These are phyloP conservation scores for Arvicanthis niloticus DNA, from an alignment of 2,113 vertebrate genomes.

Conservation along the genomic window DNA sequence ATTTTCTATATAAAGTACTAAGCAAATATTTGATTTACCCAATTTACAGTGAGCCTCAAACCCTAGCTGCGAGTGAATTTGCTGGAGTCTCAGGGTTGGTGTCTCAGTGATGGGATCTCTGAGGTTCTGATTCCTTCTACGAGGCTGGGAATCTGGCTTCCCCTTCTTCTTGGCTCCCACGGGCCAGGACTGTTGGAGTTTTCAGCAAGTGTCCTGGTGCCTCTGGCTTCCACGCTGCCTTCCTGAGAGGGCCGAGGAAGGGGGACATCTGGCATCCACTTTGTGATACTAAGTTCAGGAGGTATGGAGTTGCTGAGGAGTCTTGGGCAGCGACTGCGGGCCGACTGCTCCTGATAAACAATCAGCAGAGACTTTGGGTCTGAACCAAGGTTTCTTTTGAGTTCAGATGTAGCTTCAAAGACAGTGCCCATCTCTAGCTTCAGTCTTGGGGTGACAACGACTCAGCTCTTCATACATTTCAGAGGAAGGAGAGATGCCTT, in stretches of 20 bases:
- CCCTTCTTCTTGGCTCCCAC: accelerated
- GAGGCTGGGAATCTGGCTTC: accelerated
- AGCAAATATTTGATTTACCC: background rate
- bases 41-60: accelerated
- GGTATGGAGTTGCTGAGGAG: accelerated
- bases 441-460: background rate
- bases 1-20: background rate
- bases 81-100: background rate
- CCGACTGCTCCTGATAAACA: accelerated
- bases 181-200: accelerated
- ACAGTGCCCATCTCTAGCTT: background rate
- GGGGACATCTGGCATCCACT: accelerated
- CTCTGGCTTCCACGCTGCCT: accelerated
- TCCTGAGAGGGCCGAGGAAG: accelerated
- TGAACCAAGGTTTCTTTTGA: background rate
- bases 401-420: background rate
- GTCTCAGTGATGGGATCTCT: background rate
- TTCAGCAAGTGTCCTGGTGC: accelerated
- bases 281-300: background rate
- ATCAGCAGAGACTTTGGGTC: accelerated
- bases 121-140: no score
- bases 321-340: background rate
- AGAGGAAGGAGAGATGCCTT: background rate
- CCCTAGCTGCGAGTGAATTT: background rate
- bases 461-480: background rate